These are phyloP conservation scores for Napeogenes inachia DNA, from an alignment of 2,888 invertebrate genomes.

Conservation along the genomic window DNA sequence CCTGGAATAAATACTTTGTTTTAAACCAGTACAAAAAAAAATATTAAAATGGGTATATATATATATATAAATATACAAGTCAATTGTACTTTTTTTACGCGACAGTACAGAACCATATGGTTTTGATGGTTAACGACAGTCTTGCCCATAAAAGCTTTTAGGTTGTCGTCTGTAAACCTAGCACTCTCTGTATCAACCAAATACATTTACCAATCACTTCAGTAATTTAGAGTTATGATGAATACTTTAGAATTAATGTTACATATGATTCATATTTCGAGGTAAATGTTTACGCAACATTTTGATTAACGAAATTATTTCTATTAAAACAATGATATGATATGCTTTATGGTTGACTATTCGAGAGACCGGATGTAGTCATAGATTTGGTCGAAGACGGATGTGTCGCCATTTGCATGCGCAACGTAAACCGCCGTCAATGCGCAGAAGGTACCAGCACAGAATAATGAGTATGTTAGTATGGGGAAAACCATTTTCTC, in stretches of 20 bases:
- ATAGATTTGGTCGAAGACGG: constrained; percentile 62
- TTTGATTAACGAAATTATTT: constrained; percentile 1
- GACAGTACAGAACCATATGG: constrained; percentile 69
- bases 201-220: constrained; percentile 3
- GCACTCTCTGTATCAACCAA: constrained; percentile 27
- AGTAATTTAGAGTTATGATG: too few species aligned
- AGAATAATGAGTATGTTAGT: constrained; percentile 35
- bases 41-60: constrained; percentile 12
- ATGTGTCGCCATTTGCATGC: constrained; percentile 69
- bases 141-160: constrained; percentile 69
- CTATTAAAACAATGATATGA: constrained; percentile 22
- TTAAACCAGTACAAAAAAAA: too few species aligned
- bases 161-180: constrained; percentile 50
- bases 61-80: too few species aligned
- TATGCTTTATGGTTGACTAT: constrained; percentile 27
- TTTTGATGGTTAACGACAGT: constrained; percentile 52
- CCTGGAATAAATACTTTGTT: too few species aligned
- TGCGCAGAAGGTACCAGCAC: constrained; percentile 36
- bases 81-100: constrained; percentile 38
- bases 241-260: background rate
- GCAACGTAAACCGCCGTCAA: constrained; percentile 46
- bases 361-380: constrained; percentile 57
- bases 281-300: background rate
- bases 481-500: constrained; percentile 24
- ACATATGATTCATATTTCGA: background rate